Base-by-base conservation (phyloP, 2,113 vertebrate species). In the Tautogolabrus adspersus region DNA sequence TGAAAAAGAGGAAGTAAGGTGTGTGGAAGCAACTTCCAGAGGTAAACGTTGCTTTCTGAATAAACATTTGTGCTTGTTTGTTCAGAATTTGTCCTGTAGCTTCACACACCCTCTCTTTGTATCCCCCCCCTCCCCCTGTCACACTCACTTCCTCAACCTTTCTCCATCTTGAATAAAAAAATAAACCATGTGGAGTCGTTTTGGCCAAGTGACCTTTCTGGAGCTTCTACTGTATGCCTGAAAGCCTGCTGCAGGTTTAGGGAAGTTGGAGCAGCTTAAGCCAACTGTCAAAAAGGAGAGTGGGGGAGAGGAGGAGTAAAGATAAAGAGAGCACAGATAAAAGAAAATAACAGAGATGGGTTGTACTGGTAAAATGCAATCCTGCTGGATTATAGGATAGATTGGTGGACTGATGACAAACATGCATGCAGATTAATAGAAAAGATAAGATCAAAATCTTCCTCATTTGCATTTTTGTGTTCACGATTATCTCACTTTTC, bases 1-100 rank as follows among this genome's bases (percentile, higher is more conserved):
- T 73, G 46, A 46, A 91, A 94, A 94, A 92, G 88, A 60, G 93
- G 93, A 95, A 94, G 91, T 88, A 75, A 26, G 44, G 58, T 77
- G 85, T 58, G 38, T 19, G 38, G 73, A 78, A 72, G 67, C 71
- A 82, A 70, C 86, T 82, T 88, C 71, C 63, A 80, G 21, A 66
- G 51, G 71, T 72, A 66, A 77, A 79, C 83, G 77, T 81, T 84
- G 62, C 72, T 84, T 81, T 86, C 59, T 89, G 66, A 77, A 82
- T 82, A 78, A 90, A 88, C 76, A 47, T 72, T 72, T 78, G 76
- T 40, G 70, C 65, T 68, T 83, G 76, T 87, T 85, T 84, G 82
- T 71, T 81, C 64, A 80, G 77, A 82, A 73, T 82, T 58, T 63
- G 68, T 79, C 57, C 51, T 59, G 37, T 62, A 67, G 10, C 44